These are phyloP conservation scores for Microctenopoma stevenorrisi DNA, from an alignment of 2,797 vertebrate genomes.

Conservation along the genomic window DNA sequence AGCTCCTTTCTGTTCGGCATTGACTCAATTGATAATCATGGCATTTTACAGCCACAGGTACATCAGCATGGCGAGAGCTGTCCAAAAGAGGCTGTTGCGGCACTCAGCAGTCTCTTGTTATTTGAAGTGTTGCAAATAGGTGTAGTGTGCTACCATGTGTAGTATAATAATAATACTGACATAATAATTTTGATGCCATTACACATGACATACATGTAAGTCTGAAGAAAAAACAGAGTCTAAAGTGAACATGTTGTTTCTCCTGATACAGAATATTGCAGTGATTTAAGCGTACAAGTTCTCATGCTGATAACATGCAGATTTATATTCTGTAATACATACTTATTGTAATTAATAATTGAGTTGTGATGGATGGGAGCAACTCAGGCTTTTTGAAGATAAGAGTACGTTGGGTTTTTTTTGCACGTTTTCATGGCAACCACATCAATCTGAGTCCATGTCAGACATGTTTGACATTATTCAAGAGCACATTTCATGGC, in stretches of 20 bases:
- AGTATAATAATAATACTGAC: constrained; percentile 3
- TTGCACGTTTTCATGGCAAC: constrained; percentile 37
- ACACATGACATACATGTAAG: constrained; percentile 26
- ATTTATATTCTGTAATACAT: neutral
- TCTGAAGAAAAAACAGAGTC: constrained; percentile 20
- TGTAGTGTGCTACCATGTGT: constrained; percentile 36
- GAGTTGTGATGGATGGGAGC: constrained; percentile 28
- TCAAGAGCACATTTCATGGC: constrained; percentile 58
- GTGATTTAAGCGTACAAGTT: too few relatives aligned
- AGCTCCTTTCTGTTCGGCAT: constrained; percentile 36
- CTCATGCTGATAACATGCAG: neutral
- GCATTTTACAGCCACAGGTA: constrained; percentile 66
- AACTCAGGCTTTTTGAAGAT: constrained; percentile 30
- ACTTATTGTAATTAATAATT: constrained; percentile 9
- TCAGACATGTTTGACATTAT: constrained; percentile 60
- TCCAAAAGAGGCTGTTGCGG: constrained; percentile 40
- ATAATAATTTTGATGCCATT: constrained; percentile 38
- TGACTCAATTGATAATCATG: constrained; percentile 59
- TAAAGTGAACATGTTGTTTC: constrained; percentile 20
- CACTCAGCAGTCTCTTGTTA: constrained; percentile 51
- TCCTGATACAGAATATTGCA: neutral
- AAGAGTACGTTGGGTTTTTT: constrained; percentile 45
- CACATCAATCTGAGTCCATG: constrained; percentile 47
- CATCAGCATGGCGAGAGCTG: constrained; percentile 42
- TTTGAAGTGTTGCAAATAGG: constrained; percentile 56